Percentiles rank a stretch among this genome's conserved stretches.
Evolutionary conservation across 2,113 vertebrate species (phyloP).

Genomic region (Morone chrysops): DNA sequence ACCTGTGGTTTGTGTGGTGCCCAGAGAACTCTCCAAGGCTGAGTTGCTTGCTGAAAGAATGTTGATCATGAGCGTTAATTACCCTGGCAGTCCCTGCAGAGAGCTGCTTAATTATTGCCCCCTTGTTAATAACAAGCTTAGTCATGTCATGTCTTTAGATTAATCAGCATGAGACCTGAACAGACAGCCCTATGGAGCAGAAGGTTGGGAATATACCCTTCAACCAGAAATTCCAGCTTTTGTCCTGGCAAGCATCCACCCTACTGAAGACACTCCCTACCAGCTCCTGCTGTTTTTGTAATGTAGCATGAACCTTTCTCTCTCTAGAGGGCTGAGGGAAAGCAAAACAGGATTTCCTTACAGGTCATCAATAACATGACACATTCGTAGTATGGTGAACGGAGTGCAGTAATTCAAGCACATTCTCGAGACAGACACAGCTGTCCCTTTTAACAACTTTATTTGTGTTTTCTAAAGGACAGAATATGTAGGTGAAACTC

Average conservation of each 20-base stretch:
- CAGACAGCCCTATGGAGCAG: background rate
- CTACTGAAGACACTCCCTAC: background rate
- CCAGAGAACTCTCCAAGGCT: background rate
- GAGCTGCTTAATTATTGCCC: conserved; percentile 58
- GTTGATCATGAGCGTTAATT: conserved; percentile 63
- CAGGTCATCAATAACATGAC: background rate
- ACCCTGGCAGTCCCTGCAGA: conserved; percentile 24
- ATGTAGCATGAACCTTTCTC: background rate
- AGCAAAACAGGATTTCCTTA: background rate
- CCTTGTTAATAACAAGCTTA: conserved; percentile 55
- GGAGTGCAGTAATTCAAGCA: too few relatives aligned
- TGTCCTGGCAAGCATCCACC: background rate
- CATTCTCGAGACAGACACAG: too few relatives aligned
- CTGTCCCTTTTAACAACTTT: too few relatives aligned
- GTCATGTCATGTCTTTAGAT: conserved; percentile 15
- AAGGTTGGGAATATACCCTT: background rate
- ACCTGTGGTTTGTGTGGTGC: background rate
- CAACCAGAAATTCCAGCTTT: background rate
- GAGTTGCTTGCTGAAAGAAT: conserved; percentile 1
- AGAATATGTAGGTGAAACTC: background rate
- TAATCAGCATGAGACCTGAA: conserved; percentile 17
- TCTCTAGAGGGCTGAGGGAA: background rate
- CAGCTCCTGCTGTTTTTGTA: background rate
- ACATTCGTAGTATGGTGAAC: too few relatives aligned
- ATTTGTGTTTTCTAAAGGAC: too few relatives aligned